Conservation (phyloP, 35 echinoderm and acorn worm genomes). For the Apostichopus californicus region DNA sequence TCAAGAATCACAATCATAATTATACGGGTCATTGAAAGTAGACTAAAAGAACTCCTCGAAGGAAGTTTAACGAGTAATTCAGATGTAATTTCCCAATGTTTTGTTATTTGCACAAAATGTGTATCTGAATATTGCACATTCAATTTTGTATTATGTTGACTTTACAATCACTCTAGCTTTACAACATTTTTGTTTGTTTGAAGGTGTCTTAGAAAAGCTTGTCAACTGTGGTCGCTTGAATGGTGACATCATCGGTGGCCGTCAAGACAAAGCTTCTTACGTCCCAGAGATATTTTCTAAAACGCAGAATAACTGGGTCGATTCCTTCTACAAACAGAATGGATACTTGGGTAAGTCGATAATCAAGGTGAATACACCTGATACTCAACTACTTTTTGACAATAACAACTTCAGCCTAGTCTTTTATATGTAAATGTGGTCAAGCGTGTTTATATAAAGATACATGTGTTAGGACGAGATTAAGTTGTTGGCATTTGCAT, state of each 20-base stretch:
- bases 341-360: slow-evolving; percentile 87
- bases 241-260: slow-evolving; percentile 76
- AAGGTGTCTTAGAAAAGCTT: slow-evolving; percentile 78
- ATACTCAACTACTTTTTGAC: too few species aligned
- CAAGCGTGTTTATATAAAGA: not conserved
- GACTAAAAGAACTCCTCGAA: too few species aligned
- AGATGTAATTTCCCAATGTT: too few species aligned
- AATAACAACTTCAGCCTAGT: not conserved
- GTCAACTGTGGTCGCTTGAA: slow-evolving; percentile 70
- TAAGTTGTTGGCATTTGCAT: too few species aligned
- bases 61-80: too few species aligned
- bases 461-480: too few species aligned
- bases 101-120: not conserved
- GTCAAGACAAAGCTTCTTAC: slow-evolving; percentile 89
- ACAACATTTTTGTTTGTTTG: not conserved
- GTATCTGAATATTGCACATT: not conserved
- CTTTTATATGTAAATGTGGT: not conserved
- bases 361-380: not conserved
- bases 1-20: too few species aligned
- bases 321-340: slow-evolving; percentile 91
- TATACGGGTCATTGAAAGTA: too few species aligned
- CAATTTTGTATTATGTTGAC: not conserved
- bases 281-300: slow-evolving; percentile 94
- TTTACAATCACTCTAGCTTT: not conserved
- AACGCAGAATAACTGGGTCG: slow-evolving; percentile 95